These are phyloP conservation scores for Parasteatoda lunata DNA, from an alignment of 2,888 invertebrate genomes.

Conservation along the genomic window DNA sequence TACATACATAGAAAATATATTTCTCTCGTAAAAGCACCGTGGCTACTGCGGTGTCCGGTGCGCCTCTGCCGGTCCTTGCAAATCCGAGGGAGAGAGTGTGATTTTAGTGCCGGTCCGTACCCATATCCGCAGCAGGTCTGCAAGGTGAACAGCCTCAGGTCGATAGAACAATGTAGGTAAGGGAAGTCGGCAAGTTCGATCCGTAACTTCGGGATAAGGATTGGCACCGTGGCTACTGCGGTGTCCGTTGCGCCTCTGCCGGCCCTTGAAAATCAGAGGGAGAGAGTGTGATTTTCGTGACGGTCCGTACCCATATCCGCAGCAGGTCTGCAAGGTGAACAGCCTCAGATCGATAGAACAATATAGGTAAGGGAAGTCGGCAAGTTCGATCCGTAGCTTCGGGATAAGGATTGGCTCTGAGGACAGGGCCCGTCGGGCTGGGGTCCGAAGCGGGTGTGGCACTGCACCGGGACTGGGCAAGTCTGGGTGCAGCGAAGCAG, in stretches of 20 bases:
- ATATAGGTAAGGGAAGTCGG: constrained; percentile 82
- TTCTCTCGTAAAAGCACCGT: constrained; percentile 75
- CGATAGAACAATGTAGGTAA: constrained; percentile 82
- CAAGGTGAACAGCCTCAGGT: constrained; percentile 83
- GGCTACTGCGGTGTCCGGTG: constrained; percentile 74
- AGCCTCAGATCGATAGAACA: constrained; percentile 82
- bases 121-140: constrained; percentile 85
- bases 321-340: constrained; percentile 84
- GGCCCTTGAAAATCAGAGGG: too few species aligned
- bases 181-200: constrained; percentile 82
- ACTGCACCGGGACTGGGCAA: constrained; percentile 72
- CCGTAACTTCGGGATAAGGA: constrained; percentile 80
- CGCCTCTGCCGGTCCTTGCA: constrained; percentile 72
- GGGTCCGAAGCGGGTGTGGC: constrained; percentile 76
- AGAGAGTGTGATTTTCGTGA: constrained; percentile 62
- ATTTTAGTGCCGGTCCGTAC: constrained; percentile 69
- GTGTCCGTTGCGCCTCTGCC: too few species aligned
- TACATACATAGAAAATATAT: too few species aligned
- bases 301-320: constrained; percentile 78
- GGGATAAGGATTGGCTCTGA: constrained; percentile 85
- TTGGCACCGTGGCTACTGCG: too few species aligned
- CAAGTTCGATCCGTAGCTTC: constrained; percentile 79
- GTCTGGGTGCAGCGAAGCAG: constrained; percentile 47
- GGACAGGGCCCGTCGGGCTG: constrained; percentile 80
- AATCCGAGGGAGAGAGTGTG: constrained; percentile 55